Evolutionary conservation across 2,113 vertebrate genomes (phyloP).

Genomic region (Todiramphus chloris): DNA sequence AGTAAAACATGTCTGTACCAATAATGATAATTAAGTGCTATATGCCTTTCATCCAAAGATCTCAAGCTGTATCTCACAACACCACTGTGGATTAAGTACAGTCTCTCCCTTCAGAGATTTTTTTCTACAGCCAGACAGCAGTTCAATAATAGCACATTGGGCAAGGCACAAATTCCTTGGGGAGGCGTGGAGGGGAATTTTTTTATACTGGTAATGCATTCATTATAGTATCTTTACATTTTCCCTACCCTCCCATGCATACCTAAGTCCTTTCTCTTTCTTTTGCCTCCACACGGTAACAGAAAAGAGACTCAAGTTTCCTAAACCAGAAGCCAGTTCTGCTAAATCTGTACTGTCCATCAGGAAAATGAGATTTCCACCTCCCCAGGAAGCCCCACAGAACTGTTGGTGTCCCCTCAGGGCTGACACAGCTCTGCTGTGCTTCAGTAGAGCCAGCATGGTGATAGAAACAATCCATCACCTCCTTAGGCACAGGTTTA

Average conservation of each 20-base stretch:
- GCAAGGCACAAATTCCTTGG: not conserved
- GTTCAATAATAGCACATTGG: not conserved
- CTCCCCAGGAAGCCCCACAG: not conserved
- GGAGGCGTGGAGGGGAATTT: not conserved
- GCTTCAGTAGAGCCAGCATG: not conserved
- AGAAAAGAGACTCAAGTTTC: not conserved
- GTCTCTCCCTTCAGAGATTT: slow-evolving; percentile 14
- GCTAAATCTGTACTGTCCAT: not conserved
- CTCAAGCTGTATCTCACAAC: not conserved
- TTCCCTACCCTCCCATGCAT: not conserved
- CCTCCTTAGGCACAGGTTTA: not conserved
- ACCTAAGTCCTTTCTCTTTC: not conserved
- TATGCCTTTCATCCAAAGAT: slow-evolving; percentile 33
- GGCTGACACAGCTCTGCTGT: not conserved
- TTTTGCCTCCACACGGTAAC: not conserved
- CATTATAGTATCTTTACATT: not conserved
- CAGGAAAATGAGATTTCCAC: not conserved
- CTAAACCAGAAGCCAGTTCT: not conserved
- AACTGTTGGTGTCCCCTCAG: not conserved
- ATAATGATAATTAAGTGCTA: slow-evolving; percentile 50
- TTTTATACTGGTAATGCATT: not conserved
- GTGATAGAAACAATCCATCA: not conserved
- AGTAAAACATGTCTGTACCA: slow-evolving; percentile 32
- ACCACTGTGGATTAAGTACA: not conserved
- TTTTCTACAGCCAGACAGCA: not conserved